phyloP scores from a whole-genome alignment of 35 echinoderm and acorn worm genomes.

The Holothuria glaberrima region DNA sequence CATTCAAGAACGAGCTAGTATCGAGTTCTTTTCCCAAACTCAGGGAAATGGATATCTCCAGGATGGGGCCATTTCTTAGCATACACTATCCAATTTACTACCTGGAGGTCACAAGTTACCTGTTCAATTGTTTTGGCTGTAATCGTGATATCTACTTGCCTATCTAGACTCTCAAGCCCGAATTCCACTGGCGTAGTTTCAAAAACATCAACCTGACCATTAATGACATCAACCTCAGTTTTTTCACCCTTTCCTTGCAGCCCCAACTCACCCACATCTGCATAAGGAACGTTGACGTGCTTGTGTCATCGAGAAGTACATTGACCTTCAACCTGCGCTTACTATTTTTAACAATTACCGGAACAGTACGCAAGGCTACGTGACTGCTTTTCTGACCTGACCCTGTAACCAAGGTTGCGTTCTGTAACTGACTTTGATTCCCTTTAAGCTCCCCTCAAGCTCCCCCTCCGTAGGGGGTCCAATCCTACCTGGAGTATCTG shows the following conservation, averaged over 20 bases:
- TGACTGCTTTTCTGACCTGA: background rate
- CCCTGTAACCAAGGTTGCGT: background rate
- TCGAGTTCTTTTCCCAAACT: background rate
- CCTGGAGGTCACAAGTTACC: constrained; percentile 26
- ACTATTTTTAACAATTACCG: background rate
- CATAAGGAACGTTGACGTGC: too few species aligned
- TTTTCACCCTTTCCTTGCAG: constrained; percentile 3
- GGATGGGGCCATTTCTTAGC: constrained; percentile 11
- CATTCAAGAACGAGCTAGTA: too few species aligned
- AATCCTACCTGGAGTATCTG: background rate
- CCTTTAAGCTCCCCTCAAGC: background rate
- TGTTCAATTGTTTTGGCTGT: background rate
- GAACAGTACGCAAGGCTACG: background rate
- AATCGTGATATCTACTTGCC: background rate
- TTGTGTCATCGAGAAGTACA: too few species aligned
- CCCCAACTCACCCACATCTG: too few species aligned
- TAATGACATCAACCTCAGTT: background rate
- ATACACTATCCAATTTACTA: background rate
- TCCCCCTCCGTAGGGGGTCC: constrained; percentile 1
- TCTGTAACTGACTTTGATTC: background rate
- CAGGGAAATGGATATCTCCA: constrained; percentile 14
- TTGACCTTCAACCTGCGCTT: background rate
- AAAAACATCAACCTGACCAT: background rate
- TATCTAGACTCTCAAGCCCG: constrained; percentile 3
- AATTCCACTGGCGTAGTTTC: background rate